phyloP scores from a whole-genome alignment of 2,888 invertebrate genomes.

The Syritta pipiens region DNA sequence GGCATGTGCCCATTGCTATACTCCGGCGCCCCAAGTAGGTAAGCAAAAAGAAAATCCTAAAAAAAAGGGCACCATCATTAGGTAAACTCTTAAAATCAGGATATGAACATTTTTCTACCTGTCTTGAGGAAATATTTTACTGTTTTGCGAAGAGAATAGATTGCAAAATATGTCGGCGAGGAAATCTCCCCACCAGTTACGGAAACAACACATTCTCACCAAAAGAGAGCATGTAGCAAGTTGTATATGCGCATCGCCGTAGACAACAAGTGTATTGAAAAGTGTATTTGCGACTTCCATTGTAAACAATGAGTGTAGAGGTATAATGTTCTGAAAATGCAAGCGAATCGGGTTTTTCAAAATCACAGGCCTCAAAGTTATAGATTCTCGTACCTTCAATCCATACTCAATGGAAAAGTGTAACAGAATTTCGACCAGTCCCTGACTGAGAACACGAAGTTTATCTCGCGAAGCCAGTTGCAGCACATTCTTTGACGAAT shows the following conservation, averaged over 20 bases:
- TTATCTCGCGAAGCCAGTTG: constrained; percentile 89
- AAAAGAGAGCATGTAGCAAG: constrained; percentile 88
- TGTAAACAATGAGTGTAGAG: constrained; percentile 78
- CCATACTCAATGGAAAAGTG: constrained; percentile 84
- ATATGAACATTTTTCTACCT: too few relatives aligned
- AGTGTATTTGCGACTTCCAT: constrained; percentile 82
- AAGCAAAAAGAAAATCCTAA: constrained; percentile 90
- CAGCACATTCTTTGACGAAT: constrained; percentile 79
- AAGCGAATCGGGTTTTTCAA: constrained; percentile 71
- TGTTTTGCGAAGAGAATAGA: constrained; percentile 89
- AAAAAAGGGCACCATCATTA: too few relatives aligned
- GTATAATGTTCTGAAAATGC: constrained; percentile 74
- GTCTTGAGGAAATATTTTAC: constrained; percentile 90
- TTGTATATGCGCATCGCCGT: constrained; percentile 89
- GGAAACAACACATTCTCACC: constrained; percentile 86
- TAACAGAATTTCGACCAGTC: constrained; percentile 89
- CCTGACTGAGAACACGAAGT: constrained; percentile 89
- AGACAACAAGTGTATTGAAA: constrained; percentile 87
- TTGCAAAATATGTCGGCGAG: constrained; percentile 89
- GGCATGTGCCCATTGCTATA: constrained; percentile 82
- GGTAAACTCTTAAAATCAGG: constrained; percentile 56
- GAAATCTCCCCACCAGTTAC: constrained; percentile 94
- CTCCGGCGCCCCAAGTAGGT: constrained; percentile 93
- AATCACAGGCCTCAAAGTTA: background rate
- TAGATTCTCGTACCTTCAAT: constrained; percentile 74